These are phyloP conservation scores for Microctonus hyperodae DNA, from an alignment of 2,888 invertebrate genomes.

Conservation along the genomic window DNA sequence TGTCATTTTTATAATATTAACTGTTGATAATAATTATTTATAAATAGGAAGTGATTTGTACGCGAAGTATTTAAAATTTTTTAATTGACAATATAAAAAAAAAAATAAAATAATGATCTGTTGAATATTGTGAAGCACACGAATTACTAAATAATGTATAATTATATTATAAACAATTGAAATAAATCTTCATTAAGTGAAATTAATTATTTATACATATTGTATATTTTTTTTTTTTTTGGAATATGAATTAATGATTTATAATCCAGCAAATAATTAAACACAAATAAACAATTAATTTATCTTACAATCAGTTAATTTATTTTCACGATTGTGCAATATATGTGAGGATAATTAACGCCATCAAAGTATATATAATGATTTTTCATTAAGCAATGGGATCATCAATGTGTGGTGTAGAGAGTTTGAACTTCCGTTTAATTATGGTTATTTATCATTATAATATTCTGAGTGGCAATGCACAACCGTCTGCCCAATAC, in stretches of 20 bases:
- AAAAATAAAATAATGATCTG: background rate
- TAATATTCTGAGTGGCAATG: background rate
- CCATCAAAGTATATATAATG: background rate
- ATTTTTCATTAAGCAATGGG: slow-evolving; percentile 16
- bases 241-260: background rate
- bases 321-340: background rate
- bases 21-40: too few species aligned
- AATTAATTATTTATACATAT: background rate
- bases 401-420: slow-evolving; percentile 5
- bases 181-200: background rate
- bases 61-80: too few species aligned
- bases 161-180: background rate
- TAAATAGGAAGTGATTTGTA: too few species aligned
- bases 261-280: background rate
- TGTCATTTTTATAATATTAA: too few species aligned
- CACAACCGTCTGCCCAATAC: background rate
- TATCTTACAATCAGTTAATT: slow-evolving; percentile 2
- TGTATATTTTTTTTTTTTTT: background rate
- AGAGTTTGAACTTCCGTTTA: background rate
- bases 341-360: background rate
- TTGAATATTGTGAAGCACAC: background rate
- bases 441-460: background rate
- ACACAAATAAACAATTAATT: background rate
- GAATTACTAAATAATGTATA: background rate
- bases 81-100: too few species aligned